Conservation (phyloP, 2,888 invertebrate species). For the Alviniconcha strummeri region DNA sequence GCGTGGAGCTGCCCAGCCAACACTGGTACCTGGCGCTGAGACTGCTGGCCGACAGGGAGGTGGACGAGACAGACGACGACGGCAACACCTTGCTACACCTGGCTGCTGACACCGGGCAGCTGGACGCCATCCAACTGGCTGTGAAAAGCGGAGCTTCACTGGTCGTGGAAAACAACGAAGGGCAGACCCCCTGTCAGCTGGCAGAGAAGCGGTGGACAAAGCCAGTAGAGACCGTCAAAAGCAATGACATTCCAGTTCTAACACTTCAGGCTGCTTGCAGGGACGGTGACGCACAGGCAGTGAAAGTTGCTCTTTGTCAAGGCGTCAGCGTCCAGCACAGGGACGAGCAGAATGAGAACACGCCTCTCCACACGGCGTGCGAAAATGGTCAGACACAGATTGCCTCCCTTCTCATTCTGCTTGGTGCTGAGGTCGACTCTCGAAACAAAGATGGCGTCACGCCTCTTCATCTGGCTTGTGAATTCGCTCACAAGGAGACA, state of each 20-base stretch:
- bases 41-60: conserved; percentile 4
- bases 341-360: no score
- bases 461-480: background rate
- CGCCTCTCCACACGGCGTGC: no score
- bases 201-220: background rate
- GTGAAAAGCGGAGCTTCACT: conserved; percentile 16
- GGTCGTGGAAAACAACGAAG: background rate
- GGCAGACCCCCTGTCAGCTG: conserved; percentile 5
- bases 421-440: background rate
- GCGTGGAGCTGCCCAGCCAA: background rate
- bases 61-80: background rate
- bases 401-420: background rate
- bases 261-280: background rate
- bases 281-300: background rate
- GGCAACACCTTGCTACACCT: background rate
- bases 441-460: background rate
- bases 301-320: background rate
- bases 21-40: conserved; percentile 4
- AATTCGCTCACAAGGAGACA: background rate
- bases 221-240: background rate
- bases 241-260: background rate
- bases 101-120: background rate
- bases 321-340: no score
- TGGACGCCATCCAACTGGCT: background rate
- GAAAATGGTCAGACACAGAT: no score